Percentiles rank a stretch among this genome's conserved stretches.
phyloP scores from a whole-genome alignment of 2,113 vertebrate species.

The Periophthalmodon schlosseri region DNA sequence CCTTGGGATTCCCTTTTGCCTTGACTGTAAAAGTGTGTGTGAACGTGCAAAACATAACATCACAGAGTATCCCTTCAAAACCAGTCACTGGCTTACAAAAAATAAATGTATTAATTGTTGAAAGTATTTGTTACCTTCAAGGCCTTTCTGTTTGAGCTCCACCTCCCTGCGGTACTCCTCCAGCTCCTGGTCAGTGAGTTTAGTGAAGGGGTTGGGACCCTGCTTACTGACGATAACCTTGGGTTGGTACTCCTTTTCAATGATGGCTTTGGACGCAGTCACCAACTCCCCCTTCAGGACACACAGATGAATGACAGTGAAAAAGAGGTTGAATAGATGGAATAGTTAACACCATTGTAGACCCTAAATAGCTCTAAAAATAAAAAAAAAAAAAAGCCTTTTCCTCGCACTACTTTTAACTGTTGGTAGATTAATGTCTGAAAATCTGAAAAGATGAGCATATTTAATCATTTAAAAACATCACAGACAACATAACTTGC shows the following conservation, averaged over 20 bases:
- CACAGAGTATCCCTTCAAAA: conserved; percentile 34
- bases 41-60: conserved; percentile 41
- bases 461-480: no score
- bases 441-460: not conserved
- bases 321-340: not conserved
- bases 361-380: not conserved
- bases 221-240: conserved; percentile 91
- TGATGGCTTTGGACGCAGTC: conserved; percentile 97
- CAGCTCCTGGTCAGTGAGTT: conserved; percentile 90
- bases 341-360: not conserved
- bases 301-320: conserved; percentile 16
- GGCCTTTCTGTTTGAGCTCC: conserved; percentile 91
- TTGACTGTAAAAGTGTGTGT: conserved; percentile 50
- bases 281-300: conserved; percentile 89
- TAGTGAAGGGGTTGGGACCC: conserved; percentile 96
- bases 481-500: not conserved
- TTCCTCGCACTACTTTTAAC: not conserved
- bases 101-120: not conserved
- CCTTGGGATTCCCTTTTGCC: conserved; percentile 23
- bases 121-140: conserved; percentile 78
- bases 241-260: conserved; percentile 97
- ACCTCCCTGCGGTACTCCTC: conserved; percentile 94
- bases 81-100: not conserved
- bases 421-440: not conserved
- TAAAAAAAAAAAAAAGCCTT: not conserved